Evolutionary conservation across 2,888 invertebrate species (phyloP).

Genomic region (Apamea epomidion): DNA sequence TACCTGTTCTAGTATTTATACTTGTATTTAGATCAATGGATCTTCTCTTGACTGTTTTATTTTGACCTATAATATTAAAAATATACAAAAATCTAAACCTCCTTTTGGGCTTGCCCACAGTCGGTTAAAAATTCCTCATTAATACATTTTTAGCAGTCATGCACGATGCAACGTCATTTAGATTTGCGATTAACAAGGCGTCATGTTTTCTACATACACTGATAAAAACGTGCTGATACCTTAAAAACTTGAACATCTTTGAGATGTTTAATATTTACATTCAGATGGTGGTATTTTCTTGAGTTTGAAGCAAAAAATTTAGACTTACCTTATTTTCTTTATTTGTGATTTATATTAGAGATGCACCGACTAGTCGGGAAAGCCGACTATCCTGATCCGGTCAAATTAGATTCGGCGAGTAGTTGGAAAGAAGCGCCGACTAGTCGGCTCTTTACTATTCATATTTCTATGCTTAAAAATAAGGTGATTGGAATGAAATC

Average conservation of each 20-base stretch:
- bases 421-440: background rate
- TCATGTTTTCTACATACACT: slow-evolving; percentile 25
- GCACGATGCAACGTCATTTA: slow-evolving; percentile 16
- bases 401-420: background rate
- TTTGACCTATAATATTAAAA: background rate
- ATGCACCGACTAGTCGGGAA: background rate
- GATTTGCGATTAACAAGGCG: slow-evolving; percentile 18
- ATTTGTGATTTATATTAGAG: background rate
- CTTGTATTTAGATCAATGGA: background rate
- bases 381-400: background rate
- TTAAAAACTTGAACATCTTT: slow-evolving; percentile 24
- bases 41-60: background rate
- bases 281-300: background rate
- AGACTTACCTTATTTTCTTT: background rate
- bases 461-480: background rate
- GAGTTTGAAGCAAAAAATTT: background rate
- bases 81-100: too few relatives aligned
- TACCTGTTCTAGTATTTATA: background rate
- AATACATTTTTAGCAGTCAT: slow-evolving; percentile 1
- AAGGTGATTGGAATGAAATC: background rate
- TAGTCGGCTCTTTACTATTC: background rate
- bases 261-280: slow-evolving; percentile 4
- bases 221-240: slow-evolving; percentile 39
- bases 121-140: background rate
- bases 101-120: too few relatives aligned